Evolutionary conservation across 35 echinoderm and acorn worm genomes (phyloP), one percentile per base, ranked within the genome.

Genomic region (Ophioderma brevispina): DNA sequence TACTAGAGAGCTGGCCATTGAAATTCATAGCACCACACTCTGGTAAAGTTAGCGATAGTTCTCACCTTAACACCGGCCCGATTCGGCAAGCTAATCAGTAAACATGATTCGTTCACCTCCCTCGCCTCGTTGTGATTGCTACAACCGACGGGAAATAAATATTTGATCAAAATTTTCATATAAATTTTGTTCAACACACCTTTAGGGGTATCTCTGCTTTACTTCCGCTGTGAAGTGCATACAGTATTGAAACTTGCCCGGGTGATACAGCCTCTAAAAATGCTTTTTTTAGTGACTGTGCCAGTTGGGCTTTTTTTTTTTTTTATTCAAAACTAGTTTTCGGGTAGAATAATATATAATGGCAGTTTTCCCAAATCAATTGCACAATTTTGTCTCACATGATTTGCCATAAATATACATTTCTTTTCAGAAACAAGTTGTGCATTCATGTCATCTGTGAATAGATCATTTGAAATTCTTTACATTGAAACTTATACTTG

Each of bases 161-260:
- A 70, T 70, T 70, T 70, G 59, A 70, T 70, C 59, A 70, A 70
- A 70, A 70, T 70, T 70, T 70, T 70, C 59, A 70, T 70, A 70
- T 70, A 70, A 70, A 13, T 70, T 70, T 70, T 70, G 59, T 70
- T 70, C 23, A 18, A 70, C 59, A 70, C 59, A 70, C 59, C 59
- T 70, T 70, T 8, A 70, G 59, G 59, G 59, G 59, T 6, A 70
- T 70, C 10, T 70, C 59, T 70, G 59, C 59, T 70, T 70, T 30
- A 13, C 59, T 70, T 70, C 28, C 10, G 59, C 59, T 25, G 59
- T 18, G 59, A 70, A 70, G 59, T 15, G 59, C 59, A 70, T 70
- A 70, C 59, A 70, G 17, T 70, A 70, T 70, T 70, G 6, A 70
- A 70, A 70, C 41, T 70, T 70, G 28, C 59, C 28, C 23, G 59